A percentile compares a stretch with the other conserved stretches of the same genome.
These are phyloP conservation scores for Nothobranchius kuhntae DNA, from an alignment of 2,113 vertebrate genomes.

Conservation along the genomic window DNA sequence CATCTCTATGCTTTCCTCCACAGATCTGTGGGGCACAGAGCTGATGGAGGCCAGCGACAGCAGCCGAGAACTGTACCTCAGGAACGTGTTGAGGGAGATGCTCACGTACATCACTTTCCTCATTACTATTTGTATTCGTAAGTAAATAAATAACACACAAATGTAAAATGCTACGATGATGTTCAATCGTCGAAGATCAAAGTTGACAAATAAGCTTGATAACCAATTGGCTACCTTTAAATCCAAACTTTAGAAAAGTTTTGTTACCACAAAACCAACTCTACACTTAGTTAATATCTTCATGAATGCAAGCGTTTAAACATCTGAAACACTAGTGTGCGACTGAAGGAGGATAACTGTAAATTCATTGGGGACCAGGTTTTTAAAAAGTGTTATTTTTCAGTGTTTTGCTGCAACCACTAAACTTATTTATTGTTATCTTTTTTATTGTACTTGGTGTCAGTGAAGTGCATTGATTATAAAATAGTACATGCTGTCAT, in stretches of 20 bases:
- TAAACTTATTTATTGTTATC: neutral
- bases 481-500: too few species aligned
- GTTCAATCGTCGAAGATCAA: neutral
- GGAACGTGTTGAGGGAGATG: constrained; percentile 89
- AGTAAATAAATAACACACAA: constrained; percentile 66
- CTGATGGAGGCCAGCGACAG: constrained; percentile 90
- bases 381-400: too few species aligned
- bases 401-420: too few species aligned
- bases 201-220: neutral
- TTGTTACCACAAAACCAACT: neutral
- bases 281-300: too few species aligned
- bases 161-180: too few species aligned
- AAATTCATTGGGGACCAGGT: too few species aligned
- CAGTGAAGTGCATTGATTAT: neutral
- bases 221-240: too few species aligned
- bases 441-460: neutral
- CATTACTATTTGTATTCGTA: constrained; percentile 88
- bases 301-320: too few species aligned
- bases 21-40: constrained; percentile 97
- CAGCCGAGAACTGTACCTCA: constrained; percentile 90
- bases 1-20: constrained; percentile 24
- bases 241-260: too few species aligned
- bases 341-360: too few species aligned
- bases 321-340: too few species aligned
- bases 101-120: constrained; percentile 90